Evolutionary conservation across 2,888 invertebrate genomes (phyloP).

Genomic region (Odontothrips loti): DNA sequence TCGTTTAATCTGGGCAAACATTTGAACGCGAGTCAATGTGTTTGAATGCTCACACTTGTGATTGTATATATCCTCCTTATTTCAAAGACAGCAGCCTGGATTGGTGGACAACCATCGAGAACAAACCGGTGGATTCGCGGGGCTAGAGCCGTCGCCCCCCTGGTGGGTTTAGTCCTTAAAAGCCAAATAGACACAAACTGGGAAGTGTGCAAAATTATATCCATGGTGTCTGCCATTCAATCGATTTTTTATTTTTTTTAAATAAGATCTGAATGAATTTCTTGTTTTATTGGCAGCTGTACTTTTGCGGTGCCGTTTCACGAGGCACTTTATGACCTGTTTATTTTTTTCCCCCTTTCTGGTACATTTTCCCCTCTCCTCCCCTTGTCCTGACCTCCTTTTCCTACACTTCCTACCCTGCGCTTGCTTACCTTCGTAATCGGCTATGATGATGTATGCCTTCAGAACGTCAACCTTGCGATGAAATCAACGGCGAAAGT

Average conservation of each 20-base stretch:
- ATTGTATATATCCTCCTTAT: neutral
- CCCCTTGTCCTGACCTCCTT: neutral
- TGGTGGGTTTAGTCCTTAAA: too few relatives aligned
- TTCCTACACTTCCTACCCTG: neutral
- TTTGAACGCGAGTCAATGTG: neutral
- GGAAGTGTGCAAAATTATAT: too few relatives aligned
- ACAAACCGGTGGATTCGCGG: too few relatives aligned
- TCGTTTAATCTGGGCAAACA: conserved; percentile 1
- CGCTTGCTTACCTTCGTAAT: neutral
- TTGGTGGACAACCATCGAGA: too few relatives aligned
- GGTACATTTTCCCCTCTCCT: neutral
- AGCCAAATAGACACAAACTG: too few relatives aligned
- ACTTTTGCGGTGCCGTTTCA: neutral
- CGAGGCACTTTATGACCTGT: neutral
- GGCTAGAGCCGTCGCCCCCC: too few relatives aligned
- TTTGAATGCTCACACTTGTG: neutral
- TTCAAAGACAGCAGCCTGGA: too few relatives aligned
- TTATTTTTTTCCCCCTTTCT: too few relatives aligned
- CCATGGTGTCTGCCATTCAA: too few relatives aligned
- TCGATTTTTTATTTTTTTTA: too few relatives aligned
- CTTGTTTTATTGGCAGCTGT: neutral
- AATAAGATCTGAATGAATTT: neutral
- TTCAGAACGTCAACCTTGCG: neutral
- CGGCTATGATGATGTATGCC: conserved; percentile 3
- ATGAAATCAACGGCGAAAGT: conserved; percentile 10